These are phyloP conservation scores for Parotocinclus haroldoi DNA, from an alignment of 2,797 vertebrate genomes.

Conservation along the genomic window DNA sequence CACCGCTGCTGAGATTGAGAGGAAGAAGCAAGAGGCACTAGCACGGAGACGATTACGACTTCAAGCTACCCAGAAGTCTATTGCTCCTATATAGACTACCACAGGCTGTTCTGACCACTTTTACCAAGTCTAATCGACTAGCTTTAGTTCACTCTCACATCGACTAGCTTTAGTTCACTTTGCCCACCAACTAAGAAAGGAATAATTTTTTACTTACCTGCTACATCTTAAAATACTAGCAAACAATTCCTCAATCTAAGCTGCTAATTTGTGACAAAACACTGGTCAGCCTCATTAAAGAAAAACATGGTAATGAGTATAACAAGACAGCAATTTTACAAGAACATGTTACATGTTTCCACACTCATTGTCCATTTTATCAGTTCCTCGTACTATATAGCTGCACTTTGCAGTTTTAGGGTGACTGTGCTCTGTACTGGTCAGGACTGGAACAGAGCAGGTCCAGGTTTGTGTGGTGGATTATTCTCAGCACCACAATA, in stretches of 20 bases:
- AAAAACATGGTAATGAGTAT: not conserved
- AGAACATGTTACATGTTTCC: too few species aligned
- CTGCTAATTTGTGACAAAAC: conserved; percentile 18
- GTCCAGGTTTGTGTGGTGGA: too few species aligned
- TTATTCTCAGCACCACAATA: too few species aligned
- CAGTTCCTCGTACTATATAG: too few species aligned
- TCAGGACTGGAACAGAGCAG: too few species aligned
- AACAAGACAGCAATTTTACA: too few species aligned
- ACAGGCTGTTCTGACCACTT: not conserved
- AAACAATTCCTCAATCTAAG: not conserved
- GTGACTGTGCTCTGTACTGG: too few species aligned
- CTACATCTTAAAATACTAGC: not conserved
- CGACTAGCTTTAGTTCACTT: too few species aligned
- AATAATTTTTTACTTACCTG: conserved; percentile 2
- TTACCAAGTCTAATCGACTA: too few species aligned
- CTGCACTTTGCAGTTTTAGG: too few species aligned
- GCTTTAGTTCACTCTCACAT: too few species aligned
- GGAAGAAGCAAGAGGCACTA: conserved; percentile 88
- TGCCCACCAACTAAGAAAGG: not conserved
- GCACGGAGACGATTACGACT: conserved; percentile 78
- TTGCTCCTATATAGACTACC: conserved; percentile 46
- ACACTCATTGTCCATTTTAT: too few species aligned
- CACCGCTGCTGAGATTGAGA: conserved; percentile 86
- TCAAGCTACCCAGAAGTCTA: conserved; percentile 62
- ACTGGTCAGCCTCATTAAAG: conserved; percentile 21